Base-by-base conservation (phyloP, 2,797 vertebrate species). In the Dallia pectoralis region DNA sequence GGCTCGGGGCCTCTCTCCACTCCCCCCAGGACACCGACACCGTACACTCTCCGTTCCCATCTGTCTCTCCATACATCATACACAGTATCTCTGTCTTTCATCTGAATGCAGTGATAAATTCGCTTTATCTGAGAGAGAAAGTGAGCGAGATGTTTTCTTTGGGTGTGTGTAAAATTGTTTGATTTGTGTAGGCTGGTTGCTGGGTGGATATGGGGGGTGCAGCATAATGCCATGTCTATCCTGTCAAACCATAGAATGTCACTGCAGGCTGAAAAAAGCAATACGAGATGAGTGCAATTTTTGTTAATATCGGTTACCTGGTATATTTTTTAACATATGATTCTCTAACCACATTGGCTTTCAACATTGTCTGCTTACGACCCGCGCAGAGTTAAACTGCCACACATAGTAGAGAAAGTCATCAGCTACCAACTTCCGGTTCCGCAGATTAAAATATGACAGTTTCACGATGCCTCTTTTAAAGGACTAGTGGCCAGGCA, bases 21-120 rank as follows among this genome's bases (percentile, higher is more conserved):
- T 77, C 47, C 59, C 47, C 69, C 67, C 65, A 82, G 36, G 2
- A 75, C 79, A 77, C 74, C 44, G 2, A 75, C 79, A 77, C 74
- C 44, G 73, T 77, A 77, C 70, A 11, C 56, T 76, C 70, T 83
- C 68, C 71, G 49, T 82, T 75, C 76, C 32, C 29, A 63, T 32
- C 30, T 30, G 16, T 16, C 61, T 63, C 61, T 30, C 30, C 61
- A 18, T 63, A 16, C 61, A 44, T 44, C 40, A 44, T 44, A 12
- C 8, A 3, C 40, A 44, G 40, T 44, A 44, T 44, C 40, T 44
- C 40, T 44, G 40, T 44, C 18, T 29, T 73, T 84, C 69, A 82
- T 82, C 77, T 82, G 71, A 72, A 75, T 81, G 70, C 77, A 84
- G 63, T n/a, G 8, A 78, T 77, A 32, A 36, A 27, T 8, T 56